Base-by-base conservation (phyloP, 2,888 invertebrate species). In the Neoascia interrupta region DNA sequence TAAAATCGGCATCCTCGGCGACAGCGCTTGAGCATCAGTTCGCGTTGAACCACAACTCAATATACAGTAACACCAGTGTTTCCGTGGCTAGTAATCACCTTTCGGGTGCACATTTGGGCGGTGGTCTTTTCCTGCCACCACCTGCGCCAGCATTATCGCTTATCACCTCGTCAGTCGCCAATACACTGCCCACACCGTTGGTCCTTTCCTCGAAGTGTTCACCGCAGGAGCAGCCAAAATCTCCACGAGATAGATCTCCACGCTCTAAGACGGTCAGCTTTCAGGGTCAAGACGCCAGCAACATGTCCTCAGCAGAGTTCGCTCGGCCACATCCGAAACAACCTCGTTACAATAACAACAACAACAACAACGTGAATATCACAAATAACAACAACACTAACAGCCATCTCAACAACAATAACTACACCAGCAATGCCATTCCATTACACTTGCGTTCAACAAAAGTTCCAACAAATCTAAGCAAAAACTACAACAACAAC, bases 241-340 rank as follows among this genome's bases (percentile, higher is more conserved):
- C 72, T 66, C 76, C 76, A 72, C 16, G 60, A 79, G 72, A 79
- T 61, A 72, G 72, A 79, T 72, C 76, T 79, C 79, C 79, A 61
- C 79, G 61, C 66, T 73, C 73, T 10, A 73, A 66, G 45, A 41
- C 66, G 49, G 60, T 74, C 54, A 75, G 60, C 81, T 81, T 81
- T 81, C 81, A 75, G 72, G 79, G 61, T 73, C 81, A 80, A 73
- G 72, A 26, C 4, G 8, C 5, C 26, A 31, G 8, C 31, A 75
- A 79, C 64, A 84, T 83, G 84, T 84, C 83, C 61, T 83, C 83
- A 28, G 73, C 83, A 8, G 84, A 85, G 81, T 85, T 85, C 81
- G 83, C 83, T 8, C 81, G 83, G 36, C 85, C 85, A 49, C 84
- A 84, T 79, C 85, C 85, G 26, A 84, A 84, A 54, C 84, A 85